Conservation (phyloP, 2,797 vertebrate genomes). For the Hypotaenidia philippensis region DNA sequence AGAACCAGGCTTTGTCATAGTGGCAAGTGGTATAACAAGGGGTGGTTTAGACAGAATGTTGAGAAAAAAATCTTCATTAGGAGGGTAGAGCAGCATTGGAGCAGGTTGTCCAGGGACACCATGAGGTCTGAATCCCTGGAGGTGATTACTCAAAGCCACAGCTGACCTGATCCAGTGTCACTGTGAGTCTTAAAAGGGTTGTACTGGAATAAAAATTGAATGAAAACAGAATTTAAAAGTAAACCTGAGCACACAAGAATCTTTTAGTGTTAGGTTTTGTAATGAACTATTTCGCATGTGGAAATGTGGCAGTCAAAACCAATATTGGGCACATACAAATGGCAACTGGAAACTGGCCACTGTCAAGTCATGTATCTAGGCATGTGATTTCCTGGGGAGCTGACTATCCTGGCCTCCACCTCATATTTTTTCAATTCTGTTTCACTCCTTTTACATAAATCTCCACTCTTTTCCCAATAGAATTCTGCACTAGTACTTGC, state of each 20-base stretch:
- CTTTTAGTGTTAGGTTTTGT: background rate
- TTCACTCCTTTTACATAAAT: background rate
- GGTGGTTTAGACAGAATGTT: background rate
- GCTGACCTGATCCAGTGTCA: background rate
- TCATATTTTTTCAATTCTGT: background rate
- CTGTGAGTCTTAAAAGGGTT: background rate
- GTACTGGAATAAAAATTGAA: background rate
- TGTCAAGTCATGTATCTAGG: background rate
- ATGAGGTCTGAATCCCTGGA: background rate
- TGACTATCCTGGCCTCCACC: background rate
- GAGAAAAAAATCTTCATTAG: background rate
- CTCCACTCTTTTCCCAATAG: background rate
- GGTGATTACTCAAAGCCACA: background rate
- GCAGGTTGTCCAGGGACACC: background rate
- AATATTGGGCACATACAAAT: background rate
- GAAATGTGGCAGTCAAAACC: background rate
- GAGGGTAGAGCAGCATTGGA: background rate
- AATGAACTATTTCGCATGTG: background rate
- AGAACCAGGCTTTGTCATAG: background rate
- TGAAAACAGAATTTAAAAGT: background rate
- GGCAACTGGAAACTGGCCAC: background rate
- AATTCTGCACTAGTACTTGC: background rate
- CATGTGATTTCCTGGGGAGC: background rate
- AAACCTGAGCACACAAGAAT: background rate
- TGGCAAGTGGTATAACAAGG: background rate